Evolutionary conservation across 2,113 vertebrate species (phyloP).

Genomic region (Prunella himalayana): DNA sequence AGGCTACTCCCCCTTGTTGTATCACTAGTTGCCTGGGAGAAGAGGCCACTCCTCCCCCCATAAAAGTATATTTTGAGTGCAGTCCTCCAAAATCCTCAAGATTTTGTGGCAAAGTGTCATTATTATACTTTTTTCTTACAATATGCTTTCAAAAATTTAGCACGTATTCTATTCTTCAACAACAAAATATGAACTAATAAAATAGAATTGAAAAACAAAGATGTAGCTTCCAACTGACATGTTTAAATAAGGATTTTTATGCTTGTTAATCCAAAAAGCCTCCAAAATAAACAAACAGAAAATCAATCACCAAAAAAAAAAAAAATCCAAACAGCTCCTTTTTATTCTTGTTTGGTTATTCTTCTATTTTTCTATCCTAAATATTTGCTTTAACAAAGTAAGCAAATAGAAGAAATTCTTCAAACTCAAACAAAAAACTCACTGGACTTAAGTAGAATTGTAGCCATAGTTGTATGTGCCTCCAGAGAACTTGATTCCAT

Average conservation of each 20-base stretch:
- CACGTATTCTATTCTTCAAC: not conserved
- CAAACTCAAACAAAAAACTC: not conserved
- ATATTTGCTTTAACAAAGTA: not conserved
- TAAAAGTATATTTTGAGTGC: not conserved
- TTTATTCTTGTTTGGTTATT: not conserved
- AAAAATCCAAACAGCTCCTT: not conserved
- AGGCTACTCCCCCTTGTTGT: not conserved
- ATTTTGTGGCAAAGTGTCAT: not conserved
- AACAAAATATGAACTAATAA: not conserved
- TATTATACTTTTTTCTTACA: not conserved
- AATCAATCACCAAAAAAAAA: not conserved
- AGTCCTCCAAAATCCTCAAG: not conserved
- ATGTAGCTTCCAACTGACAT: not conserved
- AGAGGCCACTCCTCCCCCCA: accelerated
- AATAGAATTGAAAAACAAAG: not conserved
- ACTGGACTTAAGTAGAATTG: not conserved
- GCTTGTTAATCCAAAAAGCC: not conserved
- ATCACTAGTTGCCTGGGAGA: not conserved
- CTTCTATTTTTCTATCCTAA: not conserved
- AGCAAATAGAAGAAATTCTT: not conserved
- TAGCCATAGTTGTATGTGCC: not conserved
- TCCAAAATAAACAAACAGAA: not conserved
- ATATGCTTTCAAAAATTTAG: not conserved
- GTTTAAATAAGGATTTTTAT: not conserved
- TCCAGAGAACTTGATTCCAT: not conserved